Base-by-base conservation (phyloP, 2,888 invertebrate species). In the Boloria euphrosyne region DNA sequence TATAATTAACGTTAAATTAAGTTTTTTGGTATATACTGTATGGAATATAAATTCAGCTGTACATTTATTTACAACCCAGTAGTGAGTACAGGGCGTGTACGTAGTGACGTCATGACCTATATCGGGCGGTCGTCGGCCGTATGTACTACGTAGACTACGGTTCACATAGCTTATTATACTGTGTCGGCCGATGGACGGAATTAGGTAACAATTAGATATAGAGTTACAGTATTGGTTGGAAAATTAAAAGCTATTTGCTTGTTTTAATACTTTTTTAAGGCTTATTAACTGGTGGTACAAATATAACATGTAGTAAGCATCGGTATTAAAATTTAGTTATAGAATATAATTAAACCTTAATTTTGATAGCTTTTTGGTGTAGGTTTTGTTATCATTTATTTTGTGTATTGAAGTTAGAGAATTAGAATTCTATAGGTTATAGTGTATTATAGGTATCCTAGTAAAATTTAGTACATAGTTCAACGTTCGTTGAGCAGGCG, bases 91-190 rank as follows among this genome's bases (percentile, higher is more conserved):
- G 71, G 65, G 72, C 61, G 70, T 67, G 68, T 71, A 66, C 65
- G 53, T 31, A 53, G 62, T 73, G 73, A 72, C 72, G 75, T 75
- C 74, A 74, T 72, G 75, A 70, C 75, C 74, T 71, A 74, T 71
- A 70, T 74, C 65, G 50, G 65, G 43, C 70, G 71, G 74, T 70
- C 72, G 71, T 64, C 68, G 73, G 46, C 71, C 67, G 71, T 60
- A 59, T 50, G 31, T 53, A 47, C 59, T 59, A 59, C 59, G 59
- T 59, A 49, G 47, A 4, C 31, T 59, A 50, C 49, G 49, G 59
- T 59, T 59, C 59, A 59, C 22, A 59, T 59, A 47, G 27, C 59
- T 38, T 59, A 50, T 38, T 59, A 50, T 57, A 46, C n/a, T 44
- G 22, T 22, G 44, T 57, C n/a, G n/a, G 18, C 13, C 22, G n/a